Conservation (phyloP, 35 echinoderm and acorn worm species). For the Anneissia japonica region DNA sequence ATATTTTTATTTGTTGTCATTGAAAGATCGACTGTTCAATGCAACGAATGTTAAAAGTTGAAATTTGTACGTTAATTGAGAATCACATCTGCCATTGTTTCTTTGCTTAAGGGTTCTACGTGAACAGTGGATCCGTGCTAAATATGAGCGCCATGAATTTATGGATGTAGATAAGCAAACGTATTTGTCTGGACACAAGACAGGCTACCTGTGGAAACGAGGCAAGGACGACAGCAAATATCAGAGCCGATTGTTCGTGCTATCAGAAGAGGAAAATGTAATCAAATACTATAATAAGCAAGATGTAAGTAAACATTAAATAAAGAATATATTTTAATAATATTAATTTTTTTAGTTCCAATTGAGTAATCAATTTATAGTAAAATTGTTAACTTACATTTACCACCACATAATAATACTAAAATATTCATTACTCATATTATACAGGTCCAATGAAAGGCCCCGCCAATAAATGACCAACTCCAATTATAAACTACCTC, state of each 20-base stretch:
- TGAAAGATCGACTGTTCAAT: too few relatives aligned
- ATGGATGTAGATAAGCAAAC: conserved; percentile 85
- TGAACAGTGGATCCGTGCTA: conserved; percentile 97
- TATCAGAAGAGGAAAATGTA: conserved; percentile 75
- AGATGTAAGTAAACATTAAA: conserved; percentile 53
- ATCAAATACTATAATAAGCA: conserved; percentile 88
- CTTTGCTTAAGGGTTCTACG: conserved; percentile 64
- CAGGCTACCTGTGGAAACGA: conserved; percentile 79
- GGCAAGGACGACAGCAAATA: conserved; percentile 72
- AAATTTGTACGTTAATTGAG: neutral
- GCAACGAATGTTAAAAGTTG: neutral
- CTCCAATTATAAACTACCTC: too few relatives aligned
- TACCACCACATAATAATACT: too few relatives aligned
- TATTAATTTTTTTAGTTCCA: too few relatives aligned
- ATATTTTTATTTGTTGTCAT: too few relatives aligned
- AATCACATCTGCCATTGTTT: neutral
- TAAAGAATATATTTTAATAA: neutral
- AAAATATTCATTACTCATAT: too few relatives aligned
- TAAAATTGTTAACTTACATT: too few relatives aligned
- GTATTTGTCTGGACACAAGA: conserved; percentile 60
- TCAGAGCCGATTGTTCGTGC: conserved; percentile 69
- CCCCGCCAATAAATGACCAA: too few relatives aligned
- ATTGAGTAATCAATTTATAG: too few relatives aligned
- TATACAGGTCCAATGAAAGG: too few relatives aligned
- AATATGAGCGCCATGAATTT: conserved; percentile 94